A percentile compares a stretch with the other conserved stretches of the same genome.
Conservation (phyloP, 2,113 vertebrate genomes). For the Todiramphus saurophagus region DNA sequence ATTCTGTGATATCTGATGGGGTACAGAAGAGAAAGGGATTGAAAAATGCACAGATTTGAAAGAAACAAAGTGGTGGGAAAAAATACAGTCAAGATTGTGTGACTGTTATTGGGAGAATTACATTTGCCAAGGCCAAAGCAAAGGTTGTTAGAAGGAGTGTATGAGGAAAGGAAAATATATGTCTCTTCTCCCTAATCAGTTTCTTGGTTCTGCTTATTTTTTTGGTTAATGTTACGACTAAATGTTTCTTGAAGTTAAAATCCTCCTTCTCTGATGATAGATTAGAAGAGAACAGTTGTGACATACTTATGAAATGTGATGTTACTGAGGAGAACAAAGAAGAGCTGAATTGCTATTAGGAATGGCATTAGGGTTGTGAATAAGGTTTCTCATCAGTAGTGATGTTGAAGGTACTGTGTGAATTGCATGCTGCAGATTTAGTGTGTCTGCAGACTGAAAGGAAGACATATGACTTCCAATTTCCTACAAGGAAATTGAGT, state of each 20-base stretch:
- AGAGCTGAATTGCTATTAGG: background rate
- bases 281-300: background rate
- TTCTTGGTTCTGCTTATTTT: background rate
- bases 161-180: background rate
- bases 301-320: background rate
- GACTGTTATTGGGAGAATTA: background rate
- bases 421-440: background rate
- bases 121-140: background rate
- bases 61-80: background rate
- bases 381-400: background rate
- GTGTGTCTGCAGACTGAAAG: background rate
- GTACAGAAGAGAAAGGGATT: background rate
- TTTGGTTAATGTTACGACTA: background rate
- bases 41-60: background rate
- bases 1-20: background rate
- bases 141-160: background rate
- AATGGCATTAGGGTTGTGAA: background rate
- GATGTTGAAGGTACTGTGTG: background rate
- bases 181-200: background rate
- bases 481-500: background rate
- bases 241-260: background rate
- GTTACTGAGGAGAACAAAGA: background rate
- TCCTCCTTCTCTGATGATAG: background rate
- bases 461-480: constrained; percentile 37
- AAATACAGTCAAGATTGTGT: background rate